Evolutionary conservation across 1,140 invertebrate species (phyloP), one percentile per base, ranked within the genome.

Genomic region (Leptopilina boulardi): DNA sequence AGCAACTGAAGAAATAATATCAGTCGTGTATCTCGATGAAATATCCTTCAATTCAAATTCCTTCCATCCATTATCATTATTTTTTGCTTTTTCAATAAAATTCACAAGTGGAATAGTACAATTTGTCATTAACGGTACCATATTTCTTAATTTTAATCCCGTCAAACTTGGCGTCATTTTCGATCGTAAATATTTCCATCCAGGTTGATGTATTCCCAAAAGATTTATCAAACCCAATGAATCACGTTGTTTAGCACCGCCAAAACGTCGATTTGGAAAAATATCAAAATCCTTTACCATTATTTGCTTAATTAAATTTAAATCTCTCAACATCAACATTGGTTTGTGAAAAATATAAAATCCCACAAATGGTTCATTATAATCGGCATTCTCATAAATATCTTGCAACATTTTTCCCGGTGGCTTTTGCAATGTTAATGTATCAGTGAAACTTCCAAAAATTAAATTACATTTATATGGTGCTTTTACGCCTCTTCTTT

Each of bases 1-100:
- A 3, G 89, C 92, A 11, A 90, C 81, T 0, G 91, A 92, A 0
- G 92, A 90, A n/a, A 94, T 92, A 3, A 92, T 86, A 80, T 93
- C 92, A 0, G 91, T 92, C 0, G 90, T 87, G 44, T 91, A 93
- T 73, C 87, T 88, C 0, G 88, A 85, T 42, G 82, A 84, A 1
- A 91, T 47, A 26, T 89, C 87, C 75, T 91, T 92, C 0, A 87
- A 83, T 56, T 89, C 86, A 8, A 82, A 74, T 26, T 80, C 75
- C 41, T 83, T 85, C 21, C 54, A 74, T 0, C 77, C 82, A 41
- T 79, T 66, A 5, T n/a, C 3, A 26, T 83, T 30, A 13, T 34
- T n/a, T 2, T 76, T 66, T 19, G 79, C 23, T 11, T 77, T 71
- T 0, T 87, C 83, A 15, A 89, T 79, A 66, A 77, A 85, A 15